phyloP scores from a whole-genome alignment of 2,113 vertebrate species.

The Gasterosteus aculeatus region DNA sequence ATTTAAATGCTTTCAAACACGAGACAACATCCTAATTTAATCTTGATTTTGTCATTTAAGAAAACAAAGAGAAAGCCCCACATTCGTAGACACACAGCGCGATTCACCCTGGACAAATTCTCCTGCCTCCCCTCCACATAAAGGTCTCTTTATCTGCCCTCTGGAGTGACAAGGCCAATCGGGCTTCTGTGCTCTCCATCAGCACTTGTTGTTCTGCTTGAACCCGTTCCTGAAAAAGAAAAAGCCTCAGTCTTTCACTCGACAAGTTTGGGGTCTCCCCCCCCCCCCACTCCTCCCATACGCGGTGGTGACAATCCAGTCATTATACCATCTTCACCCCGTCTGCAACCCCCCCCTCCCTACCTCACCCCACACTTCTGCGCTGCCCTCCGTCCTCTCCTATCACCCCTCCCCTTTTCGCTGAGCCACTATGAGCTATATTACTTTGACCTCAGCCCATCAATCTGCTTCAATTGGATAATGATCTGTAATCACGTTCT shows the following conservation, averaged over 20 bases:
- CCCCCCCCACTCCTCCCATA: conserved; percentile 36
- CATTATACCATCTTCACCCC: conserved; percentile 89
- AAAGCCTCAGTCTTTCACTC: conserved; percentile 78
- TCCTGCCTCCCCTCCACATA: conserved; percentile 55
- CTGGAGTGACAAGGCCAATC: conserved; percentile 69
- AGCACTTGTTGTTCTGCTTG: conserved; percentile 79
- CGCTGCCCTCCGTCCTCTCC: conserved; percentile 57
- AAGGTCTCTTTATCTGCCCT: conserved; percentile 77
- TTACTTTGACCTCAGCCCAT: conserved; percentile 99
- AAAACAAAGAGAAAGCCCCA: not conserved
- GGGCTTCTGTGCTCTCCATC: conserved; percentile 65
- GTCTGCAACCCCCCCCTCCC: conserved; percentile 45
- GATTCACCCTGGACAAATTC: conserved; percentile 68
- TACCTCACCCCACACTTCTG: conserved; percentile 62
- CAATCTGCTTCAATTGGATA: conserved; percentile 99
- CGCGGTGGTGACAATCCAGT: conserved; percentile 88
- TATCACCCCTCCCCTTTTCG: conserved; percentile 70
- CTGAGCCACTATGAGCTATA: conserved; percentile 89
- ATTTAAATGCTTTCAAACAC: not conserved
- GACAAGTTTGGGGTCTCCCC: conserved; percentile 68
- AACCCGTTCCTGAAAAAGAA: conserved; percentile 65
- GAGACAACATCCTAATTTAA: conserved; percentile 9
- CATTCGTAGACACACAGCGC: conserved; percentile 30
- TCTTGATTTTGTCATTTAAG: not conserved
- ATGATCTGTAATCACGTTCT: conserved; percentile 99